Evolutionary conservation across 2,113 vertebrate genomes (phyloP), one percentile per base, ranked within the genome.

Genomic region (Megaceryle torquata): DNA sequence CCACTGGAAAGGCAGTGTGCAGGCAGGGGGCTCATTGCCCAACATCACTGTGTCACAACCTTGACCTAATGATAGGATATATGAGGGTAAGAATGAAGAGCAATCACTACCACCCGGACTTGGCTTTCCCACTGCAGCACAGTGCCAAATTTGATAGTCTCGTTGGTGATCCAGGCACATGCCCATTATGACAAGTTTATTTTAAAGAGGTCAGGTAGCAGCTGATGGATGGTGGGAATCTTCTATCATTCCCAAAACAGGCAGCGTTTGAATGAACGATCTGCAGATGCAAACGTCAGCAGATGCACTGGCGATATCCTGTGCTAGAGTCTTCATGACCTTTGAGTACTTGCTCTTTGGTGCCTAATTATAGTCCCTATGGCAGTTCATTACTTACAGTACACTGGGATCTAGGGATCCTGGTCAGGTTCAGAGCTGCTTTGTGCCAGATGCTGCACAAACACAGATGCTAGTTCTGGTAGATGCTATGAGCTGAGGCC

Each of bases 121-220:
- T 96, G 94, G 87, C 85, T 93, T 93, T 87, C 78, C 82, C 71
- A 28, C 70, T 26, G 37, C 63, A 70, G 64, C 37, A 8, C 37
- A 10, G 54, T 77, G 95, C 94, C 95, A 96, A 67, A 78, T 93
- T 67, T 89, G 96, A 96, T 94, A 96, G 78, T 89, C 63, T 88
- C 87, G 91, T 91, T 85, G 82, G 95, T 59, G 67, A 94, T 70
- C 37, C 87, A 86, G 74, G 75, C 78, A 95, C 75, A 67, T 74
- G 59, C 54, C 67, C 67, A 74, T 70, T 82, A 80, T 89, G 46
- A 85, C 41, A 94, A 74, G 79, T 48, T 85, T 93, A 94, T 91
- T 92, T 95, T 89, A 88, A 96, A 80, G 91, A 74, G 53, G 83
- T 87, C 70, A 85, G 86, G 89, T 72, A 93, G 78, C 87, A 93